Evolutionary conservation across 2,797 vertebrate genomes (phyloP).

Genomic region (Momotus momota): DNA sequence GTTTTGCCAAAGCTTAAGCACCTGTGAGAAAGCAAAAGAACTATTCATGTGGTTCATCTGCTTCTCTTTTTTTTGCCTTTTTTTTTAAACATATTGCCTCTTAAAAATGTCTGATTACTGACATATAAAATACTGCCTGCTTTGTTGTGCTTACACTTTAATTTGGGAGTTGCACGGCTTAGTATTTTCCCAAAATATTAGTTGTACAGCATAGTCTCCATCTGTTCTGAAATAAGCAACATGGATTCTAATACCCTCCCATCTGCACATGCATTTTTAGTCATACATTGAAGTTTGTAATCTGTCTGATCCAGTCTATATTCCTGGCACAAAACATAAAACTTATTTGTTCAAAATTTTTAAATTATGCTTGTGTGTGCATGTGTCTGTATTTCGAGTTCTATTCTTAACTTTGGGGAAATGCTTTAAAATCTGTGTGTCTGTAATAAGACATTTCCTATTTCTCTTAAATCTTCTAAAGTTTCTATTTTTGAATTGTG

Average conservation of each 20-base stretch:
- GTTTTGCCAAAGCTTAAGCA: not conserved
- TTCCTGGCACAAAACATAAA: not conserved
- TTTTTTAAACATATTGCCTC: not conserved
- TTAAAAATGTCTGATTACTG: not conserved
- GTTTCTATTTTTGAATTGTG: not conserved
- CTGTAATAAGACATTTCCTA: not conserved
- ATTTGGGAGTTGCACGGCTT: conserved; percentile 5
- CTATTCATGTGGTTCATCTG: not conserved
- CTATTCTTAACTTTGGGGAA: not conserved
- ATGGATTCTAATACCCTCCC: conserved; percentile 1
- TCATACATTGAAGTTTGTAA: not conserved
- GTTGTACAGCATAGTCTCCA: not conserved
- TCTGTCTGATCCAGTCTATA: not conserved
- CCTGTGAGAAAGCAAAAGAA: not conserved
- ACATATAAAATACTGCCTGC: not conserved
- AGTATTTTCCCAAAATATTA: conserved; percentile 28
- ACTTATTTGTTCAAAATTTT: not conserved
- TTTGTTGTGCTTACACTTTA: conserved; percentile 12
- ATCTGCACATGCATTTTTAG: not conserved
- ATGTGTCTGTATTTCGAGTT: not conserved
- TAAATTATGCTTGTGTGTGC: not conserved
- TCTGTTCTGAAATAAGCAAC: conserved; percentile 44
- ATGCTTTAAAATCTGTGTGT: not conserved
- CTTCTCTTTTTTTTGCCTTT: rapidly evolving
- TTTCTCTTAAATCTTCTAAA: not conserved